These are phyloP conservation scores for Myiotriccus ornatus DNA, from an alignment of 2,797 vertebrate genomes.

Conservation along the genomic window DNA sequence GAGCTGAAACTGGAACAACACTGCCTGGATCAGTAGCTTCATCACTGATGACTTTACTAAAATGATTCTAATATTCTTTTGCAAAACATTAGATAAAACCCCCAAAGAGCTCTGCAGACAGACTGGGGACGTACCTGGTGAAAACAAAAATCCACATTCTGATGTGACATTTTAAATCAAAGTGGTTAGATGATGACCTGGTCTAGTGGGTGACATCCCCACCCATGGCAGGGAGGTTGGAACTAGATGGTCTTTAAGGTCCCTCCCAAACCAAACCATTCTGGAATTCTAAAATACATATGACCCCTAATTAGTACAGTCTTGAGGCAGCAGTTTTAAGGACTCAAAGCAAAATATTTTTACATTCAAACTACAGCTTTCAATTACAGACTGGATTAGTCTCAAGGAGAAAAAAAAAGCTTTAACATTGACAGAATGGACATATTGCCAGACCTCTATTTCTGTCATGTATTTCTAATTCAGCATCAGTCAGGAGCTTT, in stretches of 20 bases:
- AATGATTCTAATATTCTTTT: neutral
- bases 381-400: slow-evolving; percentile 33
- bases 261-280: neutral
- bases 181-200: neutral
- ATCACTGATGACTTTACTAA: neutral
- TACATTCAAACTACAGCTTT: slow-evolving; percentile 41
- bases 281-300: neutral
- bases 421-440: neutral
- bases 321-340: neutral
- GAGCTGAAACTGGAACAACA: slow-evolving; percentile 38
- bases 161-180: neutral
- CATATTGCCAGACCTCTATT: neutral
- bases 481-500: neutral
- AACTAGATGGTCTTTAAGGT: neutral
- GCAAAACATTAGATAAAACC: neutral
- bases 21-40: neutral
- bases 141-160: neutral
- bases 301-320: neutral
- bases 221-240: neutral
- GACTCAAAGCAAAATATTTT: slow-evolving; percentile 35
- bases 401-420: slow-evolving; percentile 16
- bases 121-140: neutral
- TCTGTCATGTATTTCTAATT: neutral
- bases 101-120: neutral
- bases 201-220: neutral